Conservation (phyloP, 2,113 vertebrate genomes). For the Pionites leucogaster region DNA sequence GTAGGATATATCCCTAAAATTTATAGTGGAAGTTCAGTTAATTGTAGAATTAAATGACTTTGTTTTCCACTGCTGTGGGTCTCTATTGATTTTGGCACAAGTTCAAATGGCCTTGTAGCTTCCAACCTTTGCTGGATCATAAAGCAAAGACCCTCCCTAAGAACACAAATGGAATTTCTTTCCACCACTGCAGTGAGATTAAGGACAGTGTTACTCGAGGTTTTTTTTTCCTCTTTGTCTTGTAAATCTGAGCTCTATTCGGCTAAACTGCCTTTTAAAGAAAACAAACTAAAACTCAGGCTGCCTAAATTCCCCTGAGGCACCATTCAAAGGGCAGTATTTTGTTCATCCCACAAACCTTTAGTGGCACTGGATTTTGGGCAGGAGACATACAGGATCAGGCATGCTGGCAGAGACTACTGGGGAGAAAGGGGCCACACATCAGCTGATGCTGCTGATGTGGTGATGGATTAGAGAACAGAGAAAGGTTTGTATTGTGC, state of each 20-base stretch:
- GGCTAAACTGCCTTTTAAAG: background rate
- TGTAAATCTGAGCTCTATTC: background rate
- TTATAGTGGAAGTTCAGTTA: background rate
- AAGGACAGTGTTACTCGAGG: conserved; percentile 12
- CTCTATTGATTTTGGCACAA: conserved; percentile 34
- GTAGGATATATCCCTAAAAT: background rate
- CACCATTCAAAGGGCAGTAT: background rate
- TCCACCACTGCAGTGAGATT: conserved; percentile 29
- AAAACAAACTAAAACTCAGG: conserved; percentile 7
- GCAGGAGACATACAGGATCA: background rate
- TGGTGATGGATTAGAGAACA: conserved; percentile 49
- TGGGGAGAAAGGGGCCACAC: background rate
- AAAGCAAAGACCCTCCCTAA: conserved; percentile 45
- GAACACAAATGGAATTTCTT: conserved; percentile 44
- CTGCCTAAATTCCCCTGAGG: background rate
- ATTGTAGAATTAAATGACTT: background rate
- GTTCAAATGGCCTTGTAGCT: background rate
- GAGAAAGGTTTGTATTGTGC: conserved; percentile 62
- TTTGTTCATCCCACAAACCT: background rate
- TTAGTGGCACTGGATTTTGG: background rate
- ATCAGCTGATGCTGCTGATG: conserved; percentile 66
- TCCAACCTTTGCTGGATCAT: conserved; percentile 29
- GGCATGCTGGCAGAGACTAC: background rate
- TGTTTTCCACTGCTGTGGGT: conserved; percentile 25
- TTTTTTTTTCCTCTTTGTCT: background rate